Evolutionary conservation across 2,113 vertebrate genomes (phyloP).

Genomic region (Panurus biarmicus): DNA sequence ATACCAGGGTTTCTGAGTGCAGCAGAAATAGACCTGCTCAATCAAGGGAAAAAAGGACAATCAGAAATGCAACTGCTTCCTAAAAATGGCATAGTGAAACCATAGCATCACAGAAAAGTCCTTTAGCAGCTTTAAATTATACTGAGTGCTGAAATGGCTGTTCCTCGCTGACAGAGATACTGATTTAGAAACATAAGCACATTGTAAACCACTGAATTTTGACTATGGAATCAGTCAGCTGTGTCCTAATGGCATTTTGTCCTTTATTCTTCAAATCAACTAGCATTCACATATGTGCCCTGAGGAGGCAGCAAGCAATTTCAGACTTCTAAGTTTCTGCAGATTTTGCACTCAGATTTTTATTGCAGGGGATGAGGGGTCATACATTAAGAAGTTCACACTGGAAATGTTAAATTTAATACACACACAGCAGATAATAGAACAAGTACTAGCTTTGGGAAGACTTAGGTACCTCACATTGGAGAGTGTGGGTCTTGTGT

Average conservation of each 20-base stretch:
- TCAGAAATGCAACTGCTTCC: not conserved
- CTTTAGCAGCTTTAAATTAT: not conserved
- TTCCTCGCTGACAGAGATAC: not conserved
- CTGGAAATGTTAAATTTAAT: slow-evolving; percentile 17
- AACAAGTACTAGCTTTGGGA: not conserved
- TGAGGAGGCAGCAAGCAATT: not conserved
- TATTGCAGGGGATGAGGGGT: not conserved
- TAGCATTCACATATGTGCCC: not conserved
- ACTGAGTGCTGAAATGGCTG: not conserved
- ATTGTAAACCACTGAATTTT: not conserved
- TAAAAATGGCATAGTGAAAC: not conserved
- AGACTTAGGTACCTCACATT: not conserved
- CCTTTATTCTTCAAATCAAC: not conserved
- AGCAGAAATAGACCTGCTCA: not conserved
- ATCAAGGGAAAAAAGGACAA: not conserved
- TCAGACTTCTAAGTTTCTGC: not conserved
- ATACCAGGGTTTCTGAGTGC: not conserved
- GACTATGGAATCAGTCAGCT: not conserved
- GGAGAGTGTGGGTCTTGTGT: not conserved
- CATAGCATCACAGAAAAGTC: not conserved
- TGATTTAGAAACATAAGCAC: slow-evolving; percentile 7
- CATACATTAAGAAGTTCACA: not conserved
- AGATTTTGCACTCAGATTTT: not conserved
- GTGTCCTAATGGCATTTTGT: not conserved
- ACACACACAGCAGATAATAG: not conserved